Percentiles rank a stretch among this genome's conserved stretches.
Conservation (phyloP, 2,888 invertebrate species). For the Latrodectus hesperus region DNA sequence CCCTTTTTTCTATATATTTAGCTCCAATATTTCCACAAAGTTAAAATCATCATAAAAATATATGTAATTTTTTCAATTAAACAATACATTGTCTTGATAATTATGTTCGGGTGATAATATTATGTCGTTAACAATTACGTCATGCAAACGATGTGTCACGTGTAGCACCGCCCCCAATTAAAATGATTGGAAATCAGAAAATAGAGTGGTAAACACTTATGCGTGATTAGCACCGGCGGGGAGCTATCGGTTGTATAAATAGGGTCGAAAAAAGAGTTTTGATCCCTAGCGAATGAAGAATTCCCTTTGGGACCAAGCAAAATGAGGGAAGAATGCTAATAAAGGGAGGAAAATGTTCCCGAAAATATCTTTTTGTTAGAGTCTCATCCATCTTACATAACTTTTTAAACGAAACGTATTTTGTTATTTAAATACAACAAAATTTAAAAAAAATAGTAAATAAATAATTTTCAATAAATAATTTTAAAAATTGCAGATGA, state of each 20-base stretch:
- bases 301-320: background rate
- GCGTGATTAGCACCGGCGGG: conserved; percentile 48
- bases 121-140: background rate
- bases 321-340: too few species aligned
- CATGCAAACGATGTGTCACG: conserved; percentile 43
- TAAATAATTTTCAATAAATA: too few species aligned
- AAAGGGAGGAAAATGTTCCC: too few species aligned
- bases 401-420: too few species aligned
- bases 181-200: conserved; percentile 54
- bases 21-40: background rate
- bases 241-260: background rate
- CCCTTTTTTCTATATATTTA: background rate
- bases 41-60: background rate
- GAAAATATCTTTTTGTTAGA: too few species aligned
- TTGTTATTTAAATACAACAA: too few species aligned
- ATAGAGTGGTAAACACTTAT: conserved; percentile 53
- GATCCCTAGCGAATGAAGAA: background rate
- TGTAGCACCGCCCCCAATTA: conserved; percentile 52
- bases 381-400: too few species aligned
- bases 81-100: background rate
- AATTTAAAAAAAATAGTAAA: too few species aligned
- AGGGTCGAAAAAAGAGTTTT: background rate
- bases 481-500: too few species aligned
- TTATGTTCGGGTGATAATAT: background rate
- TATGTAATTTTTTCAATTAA: too few species aligned